Evolutionary conservation across 2,888 invertebrate genomes (phyloP), one percentile per base, ranked within the genome.

Genomic region (Ichneumoninae sp.): DNA sequence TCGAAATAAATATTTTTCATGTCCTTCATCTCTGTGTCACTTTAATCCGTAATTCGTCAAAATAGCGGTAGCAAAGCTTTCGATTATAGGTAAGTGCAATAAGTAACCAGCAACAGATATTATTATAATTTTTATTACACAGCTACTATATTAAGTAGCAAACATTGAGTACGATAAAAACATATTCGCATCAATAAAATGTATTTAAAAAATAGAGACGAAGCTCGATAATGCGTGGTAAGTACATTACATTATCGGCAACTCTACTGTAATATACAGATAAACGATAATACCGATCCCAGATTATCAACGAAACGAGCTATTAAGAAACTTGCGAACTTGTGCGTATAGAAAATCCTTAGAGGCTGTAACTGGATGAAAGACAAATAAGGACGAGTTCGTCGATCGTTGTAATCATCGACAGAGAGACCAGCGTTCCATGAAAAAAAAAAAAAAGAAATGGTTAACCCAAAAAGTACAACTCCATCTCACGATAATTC

Each of bases 1-100:
- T 87, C 81, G 65, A 89, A 90, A 90, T 90, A 90, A 90, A 90
- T 90, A 90, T 89, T 90, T 90, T 89, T 88, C 86, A 85, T 78
- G 75, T 63, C 65, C 22, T 65, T 65, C 60, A 8, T 36, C 19
- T 30, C 50, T 52, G 30, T 52, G 16, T 63, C 30, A 2, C 26
- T 60, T n/a, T 8, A 10, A 57, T 26, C 13, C 57, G 57, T 26
- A 57, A 52, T 26, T 26, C 22, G 26, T 57, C 57, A 10, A n/a
- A 57, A 22, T 26, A 22, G 1, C 26, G 44, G 0, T 47, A 47
- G 13, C 16, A 4, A 16, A 47, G 16, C 57, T 26, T 26, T 57
- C 40, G 26, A 50, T 68, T 47, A 36, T 60, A 77, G 77, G 68
- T n/a, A 80, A 63, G 73, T 73, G 70, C 40, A 30, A 47, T 7